Evolutionary conservation across 1,140 invertebrate species (phyloP), one percentile per base, ranked within the genome.

Genomic region (Drosophila pseudoananassae): DNA sequence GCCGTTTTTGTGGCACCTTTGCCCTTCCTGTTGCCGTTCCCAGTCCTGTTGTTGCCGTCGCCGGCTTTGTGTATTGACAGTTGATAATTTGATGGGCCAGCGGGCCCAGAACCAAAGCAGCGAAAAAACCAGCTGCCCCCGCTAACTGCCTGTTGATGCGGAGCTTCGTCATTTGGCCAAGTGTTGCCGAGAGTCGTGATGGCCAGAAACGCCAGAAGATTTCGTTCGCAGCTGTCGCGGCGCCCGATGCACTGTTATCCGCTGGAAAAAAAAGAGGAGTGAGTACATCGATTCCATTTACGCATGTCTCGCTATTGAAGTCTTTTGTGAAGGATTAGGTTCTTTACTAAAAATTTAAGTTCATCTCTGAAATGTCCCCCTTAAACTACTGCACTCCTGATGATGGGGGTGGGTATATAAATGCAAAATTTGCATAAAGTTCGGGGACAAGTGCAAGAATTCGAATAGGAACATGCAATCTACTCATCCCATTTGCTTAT

Each of bases 341-440:
- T 20, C 3, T 20, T 3, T 20, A 20, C 2, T 20, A 20, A 20
- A 20, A 20, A 20, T 20, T 20, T 20, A 20, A 20, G 20, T 20
- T 20, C 2, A 20, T 20, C 20, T 20, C 20, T 20, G 20, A 20
- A 20, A 20, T 20, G 20, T 20, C 20, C 20, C 20, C 20, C 20
- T 20, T 3, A 31, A 57, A 7, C 49, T 43, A 66, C 38, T 33
- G 12, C 29, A 58, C 14, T 47, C 10, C 31, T 74, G 40, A 57
- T 46, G 38, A 38, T 68, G 54, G 51, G 33, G 17, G 40, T 55
- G 52, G 65, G 60, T 63, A 58, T 79, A 76, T 79, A 57, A 82
- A 79, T 66, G 82, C 59, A 73, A 78, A 56, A 90, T 90, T 90
- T 90, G 85, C 87, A 90, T 90, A 81, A 78, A 75, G 70, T 82